phyloP scores from a whole-genome alignment of 2,797 vertebrate genomes.

The Cyclopterus lumpus region DNA sequence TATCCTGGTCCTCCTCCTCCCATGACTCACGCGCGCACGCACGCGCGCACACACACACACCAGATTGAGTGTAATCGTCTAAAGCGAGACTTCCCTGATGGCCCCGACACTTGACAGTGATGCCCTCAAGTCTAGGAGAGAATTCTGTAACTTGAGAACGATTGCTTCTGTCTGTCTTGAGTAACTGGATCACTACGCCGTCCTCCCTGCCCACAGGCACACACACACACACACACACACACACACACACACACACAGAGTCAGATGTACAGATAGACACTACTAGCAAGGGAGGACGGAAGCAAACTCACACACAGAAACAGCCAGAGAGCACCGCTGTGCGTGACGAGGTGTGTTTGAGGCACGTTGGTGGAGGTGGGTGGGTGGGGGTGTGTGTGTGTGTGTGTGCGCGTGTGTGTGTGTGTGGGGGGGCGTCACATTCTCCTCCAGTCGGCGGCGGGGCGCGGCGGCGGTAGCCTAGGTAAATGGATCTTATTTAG shows the following conservation, averaged over 20 bases:
- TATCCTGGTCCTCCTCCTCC: constrained; percentile 21
- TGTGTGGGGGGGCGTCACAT: constrained; percentile 4
- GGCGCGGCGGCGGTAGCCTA: constrained; percentile 65
- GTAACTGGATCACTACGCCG: constrained; percentile 73
- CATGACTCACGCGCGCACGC: constrained; percentile 15
- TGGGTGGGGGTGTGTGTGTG: background rate
- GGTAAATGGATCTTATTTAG: constrained; percentile 90
- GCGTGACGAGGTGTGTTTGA: constrained; percentile 54
- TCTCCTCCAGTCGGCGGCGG: constrained; percentile 52
- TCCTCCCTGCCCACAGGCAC: constrained; percentile 64
- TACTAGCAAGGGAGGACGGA: constrained; percentile 14
- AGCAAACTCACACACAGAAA: constrained; percentile 22
- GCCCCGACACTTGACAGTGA: constrained; percentile 76
- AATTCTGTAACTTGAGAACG: constrained; percentile 78
- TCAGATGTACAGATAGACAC: constrained; percentile 44
- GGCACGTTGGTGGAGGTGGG: constrained; percentile 19
- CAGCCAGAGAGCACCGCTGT: constrained; percentile 26
- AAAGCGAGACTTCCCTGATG: constrained; percentile 76
- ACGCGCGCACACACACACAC: constrained; percentile 34
- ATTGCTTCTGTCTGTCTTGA: constrained; percentile 80
- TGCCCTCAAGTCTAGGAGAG: constrained; percentile 79
- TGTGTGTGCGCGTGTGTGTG: too few species aligned
- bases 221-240: constrained; percentile 16
- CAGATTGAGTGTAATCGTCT: constrained; percentile 74
- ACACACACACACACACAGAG: constrained; percentile 19